These are phyloP conservation scores for Sebastes variabilis DNA, from an alignment of 2,797 vertebrate species.

Conservation along the genomic window DNA sequence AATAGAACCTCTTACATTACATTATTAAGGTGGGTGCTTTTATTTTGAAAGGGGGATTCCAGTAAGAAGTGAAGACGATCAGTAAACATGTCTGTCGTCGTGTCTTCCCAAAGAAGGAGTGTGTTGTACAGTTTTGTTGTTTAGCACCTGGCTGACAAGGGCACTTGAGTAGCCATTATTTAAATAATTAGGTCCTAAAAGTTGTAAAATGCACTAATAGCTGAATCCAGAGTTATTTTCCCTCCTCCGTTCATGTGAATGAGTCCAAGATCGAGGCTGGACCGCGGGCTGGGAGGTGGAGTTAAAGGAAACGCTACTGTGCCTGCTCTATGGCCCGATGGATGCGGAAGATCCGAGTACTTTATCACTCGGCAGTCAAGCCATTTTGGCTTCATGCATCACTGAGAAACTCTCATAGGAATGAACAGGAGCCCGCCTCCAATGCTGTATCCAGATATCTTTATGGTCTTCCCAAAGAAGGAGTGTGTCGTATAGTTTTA, in stretches of 20 bases:
- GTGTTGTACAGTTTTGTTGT: neutral
- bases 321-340: neutral
- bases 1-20: no score
- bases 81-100: no score
- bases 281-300: neutral
- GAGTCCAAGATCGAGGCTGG: no score
- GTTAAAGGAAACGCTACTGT: neutral
- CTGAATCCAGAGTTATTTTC: neutral
- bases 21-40: no score
- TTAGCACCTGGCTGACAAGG: neutral
- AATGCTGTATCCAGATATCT: neutral
- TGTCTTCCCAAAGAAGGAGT: no score
- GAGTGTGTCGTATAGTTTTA: no score
- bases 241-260: neutral
- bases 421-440: neutral
- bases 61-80: no score
- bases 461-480: neutral
- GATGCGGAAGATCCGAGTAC: neutral
- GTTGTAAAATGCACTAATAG: neutral
- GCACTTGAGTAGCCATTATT: neutral
- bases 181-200: neutral
- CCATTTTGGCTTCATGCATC: neutral
- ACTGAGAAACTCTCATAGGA: neutral
- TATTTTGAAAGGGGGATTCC: no score
- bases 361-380: neutral